Base-by-base conservation (phyloP, 1,140 invertebrate species). In the Neodiprion lecontei region DNA sequence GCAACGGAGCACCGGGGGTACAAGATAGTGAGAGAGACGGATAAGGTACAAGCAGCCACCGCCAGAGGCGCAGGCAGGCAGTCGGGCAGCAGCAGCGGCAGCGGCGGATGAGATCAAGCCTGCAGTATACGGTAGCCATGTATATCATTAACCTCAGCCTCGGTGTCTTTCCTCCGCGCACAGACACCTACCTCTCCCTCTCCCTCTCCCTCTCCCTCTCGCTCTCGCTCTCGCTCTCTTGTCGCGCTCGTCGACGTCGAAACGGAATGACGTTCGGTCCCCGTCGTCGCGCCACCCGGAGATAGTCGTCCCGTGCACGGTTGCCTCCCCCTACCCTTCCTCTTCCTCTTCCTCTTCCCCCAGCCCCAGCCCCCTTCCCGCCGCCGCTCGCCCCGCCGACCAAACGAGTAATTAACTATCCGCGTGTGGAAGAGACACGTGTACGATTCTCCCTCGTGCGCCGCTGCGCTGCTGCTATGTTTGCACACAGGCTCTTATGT, bases 321-420 rank as follows among this genome's bases (percentile, higher is more conserved):
- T 48, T 23, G 67, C 75, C 68, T 65, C 71, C 28, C 53, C 74
- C 72, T 74, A 78, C 70, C 66, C 50, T 72, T 40, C 28, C 28
- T 7, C 74, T 23, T 67, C 72, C 69, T 70, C 69, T 61, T 69
- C 72, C 53, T 48, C 67, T 53, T 65, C 72, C 50, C 73, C 61
- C 69, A n/a, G 48, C 69, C 40, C 47, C 66, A 70, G 28, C 14
- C 69, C 49, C 53, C 48, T 73, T 76, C 49, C 73, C 17, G 17
- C 47, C 12, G n/a, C 67, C 23, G 28, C 28, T 23, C 73, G 75
- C 69, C 53, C 76, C 80, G 78, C 76, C 78, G 85, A 84, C 85
- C 85, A 87, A 88, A 88, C 87, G 85, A 87, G 87, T 88, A 88
- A 88, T 88, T 88, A 88, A 88, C 84, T 82, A 83, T 85, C 84